Evolutionary conservation across 2,888 invertebrate genomes (phyloP).

Genomic region (Drosophila eohydei): DNA sequence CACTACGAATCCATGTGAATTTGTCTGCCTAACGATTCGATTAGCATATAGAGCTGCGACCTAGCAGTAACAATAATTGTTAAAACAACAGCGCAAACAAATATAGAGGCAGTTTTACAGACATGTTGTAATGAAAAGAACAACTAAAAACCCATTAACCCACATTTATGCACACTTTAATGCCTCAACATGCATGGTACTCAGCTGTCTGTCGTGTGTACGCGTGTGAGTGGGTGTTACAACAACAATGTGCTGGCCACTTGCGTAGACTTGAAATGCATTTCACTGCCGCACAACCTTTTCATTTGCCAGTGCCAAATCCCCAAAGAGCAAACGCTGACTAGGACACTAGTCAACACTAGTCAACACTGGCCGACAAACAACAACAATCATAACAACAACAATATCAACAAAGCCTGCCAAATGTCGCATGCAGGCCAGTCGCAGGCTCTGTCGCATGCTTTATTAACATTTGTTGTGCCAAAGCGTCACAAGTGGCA

Average conservation of each 20-base stretch:
- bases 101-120: slow-evolving; percentile 46
- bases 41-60: slow-evolving; percentile 47
- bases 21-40: slow-evolving; percentile 47
- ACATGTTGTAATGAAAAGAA: slow-evolving; percentile 59
- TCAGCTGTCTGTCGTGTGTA: slow-evolving; percentile 40
- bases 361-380: slow-evolving; percentile 32
- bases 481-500: slow-evolving; percentile 69
- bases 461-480: slow-evolving; percentile 65
- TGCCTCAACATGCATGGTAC: slow-evolving; percentile 53
- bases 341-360: slow-evolving; percentile 65
- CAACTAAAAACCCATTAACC: slow-evolving; percentile 82
- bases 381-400: slow-evolving; percentile 36
- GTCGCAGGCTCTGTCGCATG: slow-evolving; percentile 49
- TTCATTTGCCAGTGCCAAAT: slow-evolving; percentile 62
- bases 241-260: slow-evolving; percentile 46
- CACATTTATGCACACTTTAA: slow-evolving; percentile 73
- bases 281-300: slow-evolving; percentile 64
- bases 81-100: slow-evolving; percentile 10
- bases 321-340: slow-evolving; percentile 51
- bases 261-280: slow-evolving; percentile 68
- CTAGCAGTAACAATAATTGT: slow-evolving; percentile 15
- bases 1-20: slow-evolving; percentile 8
- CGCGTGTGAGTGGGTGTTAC: slow-evolving; percentile 7
- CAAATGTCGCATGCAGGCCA: slow-evolving; percentile 66
- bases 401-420: slow-evolving; percentile 25